These are phyloP conservation scores for Euglossa dilemma DNA, from an alignment of 1,140 invertebrate genomes.

Conservation along the genomic window DNA sequence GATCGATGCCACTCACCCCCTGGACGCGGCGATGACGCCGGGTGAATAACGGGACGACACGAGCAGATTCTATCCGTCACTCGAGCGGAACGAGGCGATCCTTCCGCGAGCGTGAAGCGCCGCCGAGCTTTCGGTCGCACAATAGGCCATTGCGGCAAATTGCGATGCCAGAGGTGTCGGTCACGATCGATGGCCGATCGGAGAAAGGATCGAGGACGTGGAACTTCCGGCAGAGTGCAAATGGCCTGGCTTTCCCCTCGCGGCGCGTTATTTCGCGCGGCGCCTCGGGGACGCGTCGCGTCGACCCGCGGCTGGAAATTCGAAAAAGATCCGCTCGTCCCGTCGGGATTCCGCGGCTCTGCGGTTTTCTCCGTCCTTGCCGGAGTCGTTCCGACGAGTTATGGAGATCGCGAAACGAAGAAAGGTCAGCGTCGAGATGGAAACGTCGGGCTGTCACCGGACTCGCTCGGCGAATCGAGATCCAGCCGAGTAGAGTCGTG, in stretches of 20 bases:
- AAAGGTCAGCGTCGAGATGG: slow-evolving; percentile 6
- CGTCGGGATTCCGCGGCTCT: neutral
- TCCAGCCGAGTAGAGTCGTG: neutral
- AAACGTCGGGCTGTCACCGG: neutral
- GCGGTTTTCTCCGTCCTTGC: neutral
- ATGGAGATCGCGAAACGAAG: neutral
- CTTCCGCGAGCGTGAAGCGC: slow-evolving; percentile 1
- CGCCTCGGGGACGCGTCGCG: neutral
- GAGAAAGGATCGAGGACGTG: slow-evolving; percentile 45
- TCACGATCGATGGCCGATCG: slow-evolving; percentile 37
- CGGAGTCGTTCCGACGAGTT: neutral
- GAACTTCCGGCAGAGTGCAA: slow-evolving; percentile 19
- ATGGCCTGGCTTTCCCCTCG: neutral
- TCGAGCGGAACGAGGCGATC: neutral
- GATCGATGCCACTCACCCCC: neutral
- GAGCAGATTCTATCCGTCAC: slow-evolving; percentile 14
- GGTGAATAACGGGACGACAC: neutral
- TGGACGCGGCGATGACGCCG: neutral
- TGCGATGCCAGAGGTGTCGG: slow-evolving; percentile 27
- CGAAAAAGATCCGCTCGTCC: too few species aligned
- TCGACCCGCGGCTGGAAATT: neutral
- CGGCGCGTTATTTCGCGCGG: neutral
- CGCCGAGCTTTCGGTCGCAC: neutral
- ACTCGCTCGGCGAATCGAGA: neutral
- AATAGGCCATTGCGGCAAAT: slow-evolving; percentile 38